Evolutionary conservation across 2,888 invertebrate species (phyloP).

Genomic region (Drosophila nigricruria): DNA sequence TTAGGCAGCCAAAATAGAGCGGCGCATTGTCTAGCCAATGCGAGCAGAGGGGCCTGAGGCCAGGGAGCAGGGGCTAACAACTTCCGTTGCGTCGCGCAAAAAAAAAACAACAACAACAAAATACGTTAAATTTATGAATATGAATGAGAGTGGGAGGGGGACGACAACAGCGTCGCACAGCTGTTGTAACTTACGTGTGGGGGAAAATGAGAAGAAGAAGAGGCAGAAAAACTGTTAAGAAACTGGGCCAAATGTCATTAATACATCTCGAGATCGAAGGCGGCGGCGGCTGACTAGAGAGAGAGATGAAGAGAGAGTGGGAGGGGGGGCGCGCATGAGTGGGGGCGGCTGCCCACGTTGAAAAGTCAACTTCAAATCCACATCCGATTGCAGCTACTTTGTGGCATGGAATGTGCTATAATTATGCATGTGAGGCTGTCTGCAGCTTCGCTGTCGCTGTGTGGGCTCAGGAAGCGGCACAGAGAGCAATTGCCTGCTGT

Average conservation of each 20-base stretch:
- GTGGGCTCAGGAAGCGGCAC: constrained; percentile 70
- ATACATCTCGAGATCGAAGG: constrained; percentile 71
- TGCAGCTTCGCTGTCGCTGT: constrained; percentile 42
- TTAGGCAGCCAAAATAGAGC: constrained; percentile 74
- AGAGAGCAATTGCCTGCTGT: constrained; percentile 45
- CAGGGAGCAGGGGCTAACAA: constrained; percentile 40
- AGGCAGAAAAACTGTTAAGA: constrained; percentile 43
- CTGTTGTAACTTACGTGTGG: constrained; percentile 47
- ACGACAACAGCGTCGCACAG: constrained; percentile 47
- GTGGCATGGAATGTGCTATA: constrained; percentile 73
- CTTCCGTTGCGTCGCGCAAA: constrained; percentile 73
- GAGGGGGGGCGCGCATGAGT: background rate
- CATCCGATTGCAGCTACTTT: constrained; percentile 77
- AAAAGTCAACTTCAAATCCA: constrained; percentile 36
- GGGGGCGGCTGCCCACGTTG: constrained; percentile 57
- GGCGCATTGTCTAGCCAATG: constrained; percentile 66
- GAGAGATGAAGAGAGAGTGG: background rate
- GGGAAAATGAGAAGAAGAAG: constrained; percentile 1
- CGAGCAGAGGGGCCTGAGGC: constrained; percentile 2
- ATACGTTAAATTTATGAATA: constrained; percentile 75
- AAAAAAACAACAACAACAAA: constrained; percentile 52
- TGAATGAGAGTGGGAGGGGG: constrained; percentile 62
- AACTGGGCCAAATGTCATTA: constrained; percentile 80
- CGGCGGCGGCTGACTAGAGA: constrained; percentile 28
- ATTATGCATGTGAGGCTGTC: constrained; percentile 58